Percentiles rank a stretch among this genome's conserved stretches.
These are phyloP conservation scores for Bugula neritina DNA, from an alignment of 2,888 invertebrate genomes.

Conservation along the genomic window DNA sequence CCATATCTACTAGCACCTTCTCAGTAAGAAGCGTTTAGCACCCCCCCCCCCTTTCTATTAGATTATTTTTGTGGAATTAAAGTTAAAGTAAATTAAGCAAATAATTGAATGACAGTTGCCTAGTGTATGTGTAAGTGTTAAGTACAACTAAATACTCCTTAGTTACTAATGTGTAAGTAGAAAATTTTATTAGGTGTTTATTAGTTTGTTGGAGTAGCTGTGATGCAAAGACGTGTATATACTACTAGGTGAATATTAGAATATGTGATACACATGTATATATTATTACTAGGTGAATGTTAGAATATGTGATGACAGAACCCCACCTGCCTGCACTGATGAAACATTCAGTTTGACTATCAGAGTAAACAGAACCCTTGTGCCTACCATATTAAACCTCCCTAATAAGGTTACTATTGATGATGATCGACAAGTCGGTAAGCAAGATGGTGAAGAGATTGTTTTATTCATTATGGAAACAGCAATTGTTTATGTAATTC, in stretches of 20 bases:
- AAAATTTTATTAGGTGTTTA: background rate
- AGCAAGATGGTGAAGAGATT: no score
- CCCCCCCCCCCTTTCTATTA: no score
- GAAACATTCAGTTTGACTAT: background rate
- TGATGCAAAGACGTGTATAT: no score
- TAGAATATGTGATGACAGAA: slow-evolving; percentile 10
- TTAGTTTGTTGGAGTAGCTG: background rate
- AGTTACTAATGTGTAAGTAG: background rate
- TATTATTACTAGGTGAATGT: background rate
- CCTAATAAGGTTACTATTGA: slow-evolving; percentile 12
- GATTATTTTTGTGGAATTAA: no score
- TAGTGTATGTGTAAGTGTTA: no score
- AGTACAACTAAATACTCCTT: no score
- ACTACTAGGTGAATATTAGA: background rate
- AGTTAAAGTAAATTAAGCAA: no score
- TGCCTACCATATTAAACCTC: slow-evolving; percentile 6
- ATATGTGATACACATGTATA: no score
- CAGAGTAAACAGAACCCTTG: slow-evolving; percentile 1
- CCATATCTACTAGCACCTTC: slow-evolving; percentile 32
- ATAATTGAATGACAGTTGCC: no score
- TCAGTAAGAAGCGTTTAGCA: slow-evolving; percentile 33
- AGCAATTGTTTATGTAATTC: no score
- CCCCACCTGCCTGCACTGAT: slow-evolving; percentile 1
- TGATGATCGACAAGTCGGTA: background rate
- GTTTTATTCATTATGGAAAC: no score